Evolutionary conservation across 2,797 vertebrate species (phyloP).

Genomic region (Diplodus puntazzo): DNA sequence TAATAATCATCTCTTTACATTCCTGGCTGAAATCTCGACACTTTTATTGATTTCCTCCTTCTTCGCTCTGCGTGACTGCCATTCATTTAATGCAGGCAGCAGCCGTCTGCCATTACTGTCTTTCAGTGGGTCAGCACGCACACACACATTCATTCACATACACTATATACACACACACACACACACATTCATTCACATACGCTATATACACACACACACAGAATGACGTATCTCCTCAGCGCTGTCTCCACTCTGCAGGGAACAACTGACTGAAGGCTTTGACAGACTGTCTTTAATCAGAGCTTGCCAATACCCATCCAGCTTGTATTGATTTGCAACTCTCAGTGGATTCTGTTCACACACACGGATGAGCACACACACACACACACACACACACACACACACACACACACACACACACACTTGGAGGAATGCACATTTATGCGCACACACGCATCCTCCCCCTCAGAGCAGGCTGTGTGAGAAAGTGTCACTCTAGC

Average conservation of each 20-base stretch:
- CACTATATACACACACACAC: conserved; percentile 11
- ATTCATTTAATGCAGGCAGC: conserved; percentile 43
- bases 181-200: conserved; percentile 18
- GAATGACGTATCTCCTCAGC: conserved; percentile 20
- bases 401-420: conserved; percentile 12
- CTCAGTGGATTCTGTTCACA: conserved; percentile 52
- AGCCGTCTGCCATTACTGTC: conserved; percentile 50
- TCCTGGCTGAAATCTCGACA: conserved; percentile 49
- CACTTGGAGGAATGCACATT: conserved; percentile 9
- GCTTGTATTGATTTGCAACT: conserved; percentile 67
- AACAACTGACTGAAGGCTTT: conserved; percentile 53
- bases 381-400: neutral
- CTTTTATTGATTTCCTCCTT: conserved; percentile 63
- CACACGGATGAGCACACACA: conserved; percentile 28
- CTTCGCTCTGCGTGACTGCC: conserved; percentile 44
- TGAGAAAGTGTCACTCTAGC: conserved; percentile 73
- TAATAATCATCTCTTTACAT: conserved; percentile 58
- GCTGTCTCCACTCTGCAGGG: conserved; percentile 31
- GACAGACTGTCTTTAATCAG: conserved; percentile 72
- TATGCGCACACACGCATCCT: conserved; percentile 3
- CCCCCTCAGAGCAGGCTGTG: conserved; percentile 52
- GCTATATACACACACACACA: conserved; percentile 26
- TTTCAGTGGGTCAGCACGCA: conserved; percentile 11
- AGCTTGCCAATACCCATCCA: conserved; percentile 70
- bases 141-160: conserved; percentile 12